Base-by-base conservation (phyloP, 2,888 invertebrate species). In the Antheraea yamamai region DNA sequence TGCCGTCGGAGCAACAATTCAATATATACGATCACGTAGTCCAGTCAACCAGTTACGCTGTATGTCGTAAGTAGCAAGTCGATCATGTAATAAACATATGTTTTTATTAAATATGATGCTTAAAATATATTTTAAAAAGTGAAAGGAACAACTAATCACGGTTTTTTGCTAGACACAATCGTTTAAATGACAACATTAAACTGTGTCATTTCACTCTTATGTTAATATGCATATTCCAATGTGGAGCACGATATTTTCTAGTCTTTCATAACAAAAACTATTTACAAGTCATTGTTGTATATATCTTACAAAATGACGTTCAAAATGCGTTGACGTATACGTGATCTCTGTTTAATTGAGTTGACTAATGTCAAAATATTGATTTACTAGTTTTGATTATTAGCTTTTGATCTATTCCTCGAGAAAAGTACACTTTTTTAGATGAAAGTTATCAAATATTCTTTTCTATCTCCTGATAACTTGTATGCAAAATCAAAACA, bases 11-110 rank as follows among this genome's bases (percentile, higher is more conserved):
- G 0, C 71, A 80, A 64, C 80, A 83, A 75, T 79, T 86, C 4
- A 78, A 93, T 76, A 83, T 92, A 16, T 91, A 92, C 75, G 61
- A 78, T 0, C 52, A 83, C 4, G 78, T 93, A 1, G 91, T 93
- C 2, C 81, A 80, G 75, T 80, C 85, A 7, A 93, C 94, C 2
- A 93, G 88, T 73, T 84, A 88, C 77, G 75, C 84, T 12, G 91
- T 92, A 39, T 93, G 92, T 75, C 92, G 94, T 93, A 78, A 89
- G 93, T 90, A 76, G 16, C 12, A 61, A 61, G 23, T 12, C 12
- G 8, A 35, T 35, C 58, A 20, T 18, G 18, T 70, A 14, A n/a
- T 70, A 10, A 30, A 61, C 7, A 23, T 61, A n/a, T 7, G n/a
- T 23, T n/a, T n/a, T n/a, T 61, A 61, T 47, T 47, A 47, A 47